A percentile compares a stretch with the other conserved stretches of the same genome.
phyloP scores from a whole-genome alignment of 2,888 invertebrate species.

The Diloba caeruleocephala region DNA sequence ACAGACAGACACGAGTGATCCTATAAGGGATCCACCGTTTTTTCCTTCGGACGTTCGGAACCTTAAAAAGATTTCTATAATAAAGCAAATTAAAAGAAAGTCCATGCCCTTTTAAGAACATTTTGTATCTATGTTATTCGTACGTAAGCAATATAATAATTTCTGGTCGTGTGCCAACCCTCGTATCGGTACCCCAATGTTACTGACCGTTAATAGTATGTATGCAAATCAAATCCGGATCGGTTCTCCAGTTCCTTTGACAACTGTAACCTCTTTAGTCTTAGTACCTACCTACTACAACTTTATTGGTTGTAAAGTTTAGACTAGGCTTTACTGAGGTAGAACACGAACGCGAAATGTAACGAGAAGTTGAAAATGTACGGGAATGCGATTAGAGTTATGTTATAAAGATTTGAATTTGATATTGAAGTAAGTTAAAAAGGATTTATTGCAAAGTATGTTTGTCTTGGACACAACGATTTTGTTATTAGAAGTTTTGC shows the following conservation, averaged over 20 bases:
- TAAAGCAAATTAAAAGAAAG: too few species aligned
- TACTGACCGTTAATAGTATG: constrained; percentile 29
- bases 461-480: too few species aligned
- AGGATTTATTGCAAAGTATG: too few species aligned
- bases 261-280: constrained; percentile 10
- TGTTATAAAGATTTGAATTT: too few species aligned
- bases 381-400: too few species aligned
- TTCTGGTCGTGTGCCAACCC: constrained; percentile 35
- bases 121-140: constrained; percentile 1
- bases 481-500: too few species aligned
- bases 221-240: constrained; percentile 49
- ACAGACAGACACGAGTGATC: too few species aligned
- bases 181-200: constrained; percentile 28
- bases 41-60: too few species aligned
- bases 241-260: constrained; percentile 36
- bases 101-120: too few species aligned
- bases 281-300: neutral
- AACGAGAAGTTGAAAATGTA: constrained; percentile 1
- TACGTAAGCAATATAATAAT: constrained; percentile 15
- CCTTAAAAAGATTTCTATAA: too few species aligned
- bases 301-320: constrained; percentile 27
- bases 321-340: constrained; percentile 12
- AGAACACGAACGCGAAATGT: constrained; percentile 7
- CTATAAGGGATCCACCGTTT: too few species aligned
- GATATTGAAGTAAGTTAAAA: too few species aligned